Evolutionary conservation across 2,797 vertebrate species (phyloP), one percentile per base, ranked within the genome.

Genomic region (Moxostoma hubbsi): DNA sequence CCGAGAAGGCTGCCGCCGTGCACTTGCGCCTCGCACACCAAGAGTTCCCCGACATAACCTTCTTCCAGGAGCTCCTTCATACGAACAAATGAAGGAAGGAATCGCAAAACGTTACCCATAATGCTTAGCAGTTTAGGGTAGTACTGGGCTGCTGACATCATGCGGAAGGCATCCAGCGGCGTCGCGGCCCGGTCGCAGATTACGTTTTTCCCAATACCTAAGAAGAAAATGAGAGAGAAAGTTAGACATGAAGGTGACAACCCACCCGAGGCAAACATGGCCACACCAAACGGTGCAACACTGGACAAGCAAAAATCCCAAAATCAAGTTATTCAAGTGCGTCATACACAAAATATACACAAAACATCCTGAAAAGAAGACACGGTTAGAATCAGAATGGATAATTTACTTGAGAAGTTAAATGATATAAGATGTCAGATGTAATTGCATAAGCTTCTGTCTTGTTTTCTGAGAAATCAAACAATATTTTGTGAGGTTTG

Each of bases 141-240:
- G 86, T 99, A 99, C 89, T 99, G 98, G n/a, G 98, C 98, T 0
- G 98, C 98, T 0, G 96, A 97, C 97, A 97, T 99, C 98, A 99
- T 99, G 72, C 95, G 91, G 79, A 99, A 99, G 88, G 98, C 98
- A 62, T 98, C 98, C 87, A 99, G 89, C 0, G 98, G 97, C 0
- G 98, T 99, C 0, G 97, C 97, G 0, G 98, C 97, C 69, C 98
- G 92, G 90, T 99, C 98, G 10, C 98, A 99, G 90, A 99, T 99
- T 59, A 98, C 98, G 0, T 99, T 99, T 89, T 99, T 99, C 50
- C 97, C 98, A 45, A 99, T 99, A 67, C 97, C 98, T 98, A 81
- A 50, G 68, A 46, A 47, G 4, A 16, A n/a, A 12, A 55, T 0
- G 13, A 70, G n/a, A 68, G 54, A 51, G 64, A 50, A 3, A 0